These are phyloP conservation scores for Dicentrarchus labrax DNA, from an alignment of 2,113 vertebrate species.

Conservation along the genomic window DNA sequence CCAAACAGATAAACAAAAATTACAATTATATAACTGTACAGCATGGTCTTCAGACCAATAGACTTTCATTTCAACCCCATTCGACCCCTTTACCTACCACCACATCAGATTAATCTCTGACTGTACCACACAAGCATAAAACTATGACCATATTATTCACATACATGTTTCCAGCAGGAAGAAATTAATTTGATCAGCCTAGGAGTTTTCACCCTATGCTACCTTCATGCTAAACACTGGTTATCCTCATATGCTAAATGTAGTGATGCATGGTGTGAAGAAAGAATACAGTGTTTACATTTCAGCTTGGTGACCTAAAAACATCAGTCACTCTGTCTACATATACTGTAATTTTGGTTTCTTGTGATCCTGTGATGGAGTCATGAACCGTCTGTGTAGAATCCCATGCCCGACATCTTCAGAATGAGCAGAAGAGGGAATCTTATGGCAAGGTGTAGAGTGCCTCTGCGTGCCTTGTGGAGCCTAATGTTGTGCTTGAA, in stretches of 20 bases:
- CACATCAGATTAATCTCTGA: neutral
- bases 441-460: neutral
- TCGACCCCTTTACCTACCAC: neutral
- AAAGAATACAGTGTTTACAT: slow-evolving; percentile 17
- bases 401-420: neutral
- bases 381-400: neutral
- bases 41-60: neutral
- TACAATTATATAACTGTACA: too few relatives aligned
- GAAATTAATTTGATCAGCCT: neutral
- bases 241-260: neutral
- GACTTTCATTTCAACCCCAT: neutral
- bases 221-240: neutral
- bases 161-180: neutral
- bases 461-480: neutral
- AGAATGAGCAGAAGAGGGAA: slow-evolving; percentile 1
- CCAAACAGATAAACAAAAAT: too few relatives aligned
- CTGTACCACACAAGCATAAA: neutral
- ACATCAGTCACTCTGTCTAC: neutral
- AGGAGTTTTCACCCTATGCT: too few relatives aligned
- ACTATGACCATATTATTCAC: neutral
- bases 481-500: neutral
- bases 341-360: neutral
- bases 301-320: neutral
- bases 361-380: neutral
- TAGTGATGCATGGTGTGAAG: neutral